Evolutionary conservation across 2,113 vertebrate species (phyloP), one percentile per base, ranked within the genome.

Genomic region (Tenrec ecaudatus): DNA sequence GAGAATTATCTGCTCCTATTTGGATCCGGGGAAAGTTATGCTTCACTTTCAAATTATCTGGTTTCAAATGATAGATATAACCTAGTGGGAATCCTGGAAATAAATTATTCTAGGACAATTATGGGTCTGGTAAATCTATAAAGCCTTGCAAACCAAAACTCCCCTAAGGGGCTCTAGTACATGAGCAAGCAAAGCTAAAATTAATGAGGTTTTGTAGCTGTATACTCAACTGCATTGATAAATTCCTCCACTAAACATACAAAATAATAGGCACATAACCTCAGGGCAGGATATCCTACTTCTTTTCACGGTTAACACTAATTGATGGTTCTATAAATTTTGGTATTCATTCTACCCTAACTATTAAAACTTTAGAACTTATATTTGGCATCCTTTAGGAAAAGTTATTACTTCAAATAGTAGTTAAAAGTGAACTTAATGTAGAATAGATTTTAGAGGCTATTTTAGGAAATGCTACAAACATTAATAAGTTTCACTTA

Each of bases 161-260:
- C n/a, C 43, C 89, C 29, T 88, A 69, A 80, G 92, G 22, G 2
- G 69, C 89, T 89, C 73, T 53, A 82, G 58, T 60, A 68, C 2
- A 60, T 43, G 16, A 93, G 73, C 83, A 76, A 82, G 38, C n/a
- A 83, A 78, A 84, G 27, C 81, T 90, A 93, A 95, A 91, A 82
- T 94, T 93, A 94, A 91, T 82, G 66, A 93, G 25, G 6, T 83
- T 93, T 95, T 93, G 6, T 36, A 86, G 93, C 94, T 93, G 47
- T 78, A 84, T 53, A 90, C 19, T 80, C 40, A 47, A 20, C 36
- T 78, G 47, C 22, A 82, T 27, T 95, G 82, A 89, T 75, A 91
- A 94, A 69, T 88, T 88, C 6, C 76, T 83, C 77, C 23, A 79
- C 17, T 80, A 86, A 82, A 4, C 15, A 94, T 36, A 91, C 11